These are phyloP conservation scores for Platynereis dumerilii DNA, from an alignment of 2,888 invertebrate genomes.

Conservation along the genomic window DNA sequence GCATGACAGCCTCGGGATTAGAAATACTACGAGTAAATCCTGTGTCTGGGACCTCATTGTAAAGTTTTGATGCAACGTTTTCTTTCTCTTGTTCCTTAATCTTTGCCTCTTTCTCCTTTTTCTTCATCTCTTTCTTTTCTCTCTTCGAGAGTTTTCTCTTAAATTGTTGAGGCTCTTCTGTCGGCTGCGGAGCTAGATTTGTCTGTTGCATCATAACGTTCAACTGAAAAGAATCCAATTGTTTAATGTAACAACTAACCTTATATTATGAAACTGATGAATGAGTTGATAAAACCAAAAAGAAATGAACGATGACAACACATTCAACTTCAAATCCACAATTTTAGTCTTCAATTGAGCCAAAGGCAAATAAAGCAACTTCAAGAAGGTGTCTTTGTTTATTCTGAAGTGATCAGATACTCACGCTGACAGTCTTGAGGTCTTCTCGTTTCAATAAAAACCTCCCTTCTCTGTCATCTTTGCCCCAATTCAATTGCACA, in stretches of 20 bases:
- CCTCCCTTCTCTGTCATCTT: conserved; percentile 96
- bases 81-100: conserved; percentile 29
- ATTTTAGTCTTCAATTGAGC: too few relatives aligned
- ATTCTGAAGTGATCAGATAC: too few relatives aligned
- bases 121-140: conserved; percentile 97
- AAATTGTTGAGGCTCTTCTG: conserved; percentile 41
- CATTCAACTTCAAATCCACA: too few relatives aligned
- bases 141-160: conserved; percentile 92
- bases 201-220: not conserved
- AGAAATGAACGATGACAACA: too few relatives aligned
- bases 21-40: conserved; percentile 97
- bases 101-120: conserved; percentile 69
- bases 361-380: too few relatives aligned
- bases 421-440: conserved; percentile 41
- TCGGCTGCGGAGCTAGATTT: not conserved
- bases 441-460: conserved; percentile 80
- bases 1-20: conserved; percentile 99
- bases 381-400: too few relatives aligned
- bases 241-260: too few relatives aligned
- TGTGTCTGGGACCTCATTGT: conserved; percentile 90
- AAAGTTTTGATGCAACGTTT: conserved; percentile 60
- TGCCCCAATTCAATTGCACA: conserved; percentile 99
- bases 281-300: too few relatives aligned
- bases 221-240: too few relatives aligned
- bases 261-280: too few relatives aligned